A percentile compares a stretch with the other conserved stretches of the same genome.
Conservation (phyloP, 2,888 invertebrate genomes). For the Stenodera caucasica region DNA sequence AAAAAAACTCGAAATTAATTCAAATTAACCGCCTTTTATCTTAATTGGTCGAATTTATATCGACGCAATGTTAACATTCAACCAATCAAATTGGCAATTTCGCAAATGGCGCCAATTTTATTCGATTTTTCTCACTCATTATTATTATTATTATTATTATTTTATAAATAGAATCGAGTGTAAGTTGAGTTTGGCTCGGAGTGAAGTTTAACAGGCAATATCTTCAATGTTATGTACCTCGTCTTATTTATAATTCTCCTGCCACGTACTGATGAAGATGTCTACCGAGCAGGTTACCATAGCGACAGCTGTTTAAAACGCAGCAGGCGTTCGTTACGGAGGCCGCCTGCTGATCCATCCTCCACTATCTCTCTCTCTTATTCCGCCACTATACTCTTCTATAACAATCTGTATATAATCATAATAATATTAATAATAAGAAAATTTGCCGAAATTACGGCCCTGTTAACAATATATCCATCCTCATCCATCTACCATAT, state of each 20-base stretch:
- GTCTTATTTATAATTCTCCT: slow-evolving; percentile 51
- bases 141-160: too few relatives aligned
- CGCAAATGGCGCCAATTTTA: not conserved
- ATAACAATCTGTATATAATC: not conserved
- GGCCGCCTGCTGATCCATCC: slow-evolving; percentile 43
- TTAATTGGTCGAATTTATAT: not conserved
- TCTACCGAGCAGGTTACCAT: slow-evolving; percentile 51
- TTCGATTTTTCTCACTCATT: not conserved
- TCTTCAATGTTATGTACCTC: slow-evolving; percentile 37
- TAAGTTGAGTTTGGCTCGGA: slow-evolving; percentile 27
- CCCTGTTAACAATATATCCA: not conserved
- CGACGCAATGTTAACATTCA: not conserved
- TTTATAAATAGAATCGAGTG: too few relatives aligned
- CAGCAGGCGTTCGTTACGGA: slow-evolving; percentile 50
- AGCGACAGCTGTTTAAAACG: slow-evolving; percentile 53
- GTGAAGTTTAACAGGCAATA: slow-evolving; percentile 47
- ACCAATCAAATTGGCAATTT: not conserved
- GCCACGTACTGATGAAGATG: slow-evolving; percentile 53
- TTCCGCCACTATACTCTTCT: not conserved
- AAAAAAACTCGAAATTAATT: not conserved
- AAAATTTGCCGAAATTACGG: not conserved
- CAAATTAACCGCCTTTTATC: not conserved
- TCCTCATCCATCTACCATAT: not conserved
- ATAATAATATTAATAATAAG: not conserved
- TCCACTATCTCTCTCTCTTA: slow-evolving; percentile 14